A percentile compares a stretch with the other conserved stretches of the same genome.
Conservation (phyloP, 2,797 vertebrate species). For the Lagorchestes hirsutus region DNA sequence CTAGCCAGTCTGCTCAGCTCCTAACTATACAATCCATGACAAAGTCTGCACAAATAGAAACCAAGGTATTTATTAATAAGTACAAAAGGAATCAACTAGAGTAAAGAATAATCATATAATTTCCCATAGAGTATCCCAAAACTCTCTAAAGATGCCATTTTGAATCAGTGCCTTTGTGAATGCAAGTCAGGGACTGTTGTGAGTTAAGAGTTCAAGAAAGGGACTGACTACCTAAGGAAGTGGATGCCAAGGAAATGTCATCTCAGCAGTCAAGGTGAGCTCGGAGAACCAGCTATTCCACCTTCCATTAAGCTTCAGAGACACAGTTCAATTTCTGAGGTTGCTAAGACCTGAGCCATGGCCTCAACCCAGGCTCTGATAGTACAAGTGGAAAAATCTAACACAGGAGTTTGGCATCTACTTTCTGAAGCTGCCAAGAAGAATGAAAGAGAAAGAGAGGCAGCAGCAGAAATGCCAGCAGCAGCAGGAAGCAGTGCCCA, state of each 20-base stretch:
- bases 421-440: slow-evolving; percentile 68
- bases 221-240: slow-evolving; percentile 2
- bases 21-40: background rate
- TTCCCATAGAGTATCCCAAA: background rate
- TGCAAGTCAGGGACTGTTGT: background rate
- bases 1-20: background rate
- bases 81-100: background rate
- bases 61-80: background rate
- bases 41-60: background rate
- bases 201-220: background rate
- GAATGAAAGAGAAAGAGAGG: slow-evolving; percentile 69
- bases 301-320: slow-evolving; percentile 30
- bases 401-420: slow-evolving; percentile 65
- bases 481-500: slow-evolving; percentile 64
- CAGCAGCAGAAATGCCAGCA: slow-evolving; percentile 62
- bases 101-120: background rate
- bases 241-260: background rate
- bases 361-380: slow-evolving; percentile 41
- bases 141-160: background rate
- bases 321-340: background rate
- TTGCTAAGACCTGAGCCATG: slow-evolving; percentile 45
- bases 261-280: slow-evolving; percentile 10
- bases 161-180: background rate
- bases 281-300: background rate
- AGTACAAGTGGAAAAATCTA: slow-evolving; percentile 56